A percentile compares a stretch with the other conserved stretches of the same genome.
phyloP scores from a whole-genome alignment of 2,797 vertebrate genomes.

The Glossophaga mutica region DNA sequence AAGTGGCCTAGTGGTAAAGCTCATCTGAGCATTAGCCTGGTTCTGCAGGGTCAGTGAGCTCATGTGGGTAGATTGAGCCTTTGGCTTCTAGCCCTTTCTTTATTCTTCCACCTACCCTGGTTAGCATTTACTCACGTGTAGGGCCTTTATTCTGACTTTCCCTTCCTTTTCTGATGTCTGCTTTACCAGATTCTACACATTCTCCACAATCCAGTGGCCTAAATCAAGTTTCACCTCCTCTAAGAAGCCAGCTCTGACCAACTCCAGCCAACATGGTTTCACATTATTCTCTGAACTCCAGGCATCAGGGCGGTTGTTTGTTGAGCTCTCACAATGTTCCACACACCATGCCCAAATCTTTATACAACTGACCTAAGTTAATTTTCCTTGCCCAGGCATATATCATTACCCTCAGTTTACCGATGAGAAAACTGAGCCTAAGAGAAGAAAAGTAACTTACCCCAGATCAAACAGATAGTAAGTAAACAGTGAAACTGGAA shows the following conservation, averaged over 20 bases:
- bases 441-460: constrained; percentile 1
- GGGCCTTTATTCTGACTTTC: background rate
- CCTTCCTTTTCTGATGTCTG: background rate
- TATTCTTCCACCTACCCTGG: background rate
- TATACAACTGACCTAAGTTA: background rate
- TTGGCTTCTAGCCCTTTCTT: background rate
- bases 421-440: background rate
- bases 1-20: background rate
- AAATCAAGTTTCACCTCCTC: background rate
- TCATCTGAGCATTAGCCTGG: background rate
- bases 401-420: background rate
- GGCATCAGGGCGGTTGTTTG: background rate
- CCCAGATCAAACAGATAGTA: background rate
- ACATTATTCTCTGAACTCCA: background rate
- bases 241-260: constrained; percentile 16
- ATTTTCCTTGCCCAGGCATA: background rate
- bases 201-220: background rate
- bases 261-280: background rate
- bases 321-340: background rate
- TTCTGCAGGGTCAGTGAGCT: background rate
- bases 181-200: background rate
- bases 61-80: background rate
- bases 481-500: background rate
- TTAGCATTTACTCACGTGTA: background rate
- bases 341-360: background rate